Base-by-base conservation (phyloP, 92 coral and sea anemone species). In the Porites rus region DNA sequence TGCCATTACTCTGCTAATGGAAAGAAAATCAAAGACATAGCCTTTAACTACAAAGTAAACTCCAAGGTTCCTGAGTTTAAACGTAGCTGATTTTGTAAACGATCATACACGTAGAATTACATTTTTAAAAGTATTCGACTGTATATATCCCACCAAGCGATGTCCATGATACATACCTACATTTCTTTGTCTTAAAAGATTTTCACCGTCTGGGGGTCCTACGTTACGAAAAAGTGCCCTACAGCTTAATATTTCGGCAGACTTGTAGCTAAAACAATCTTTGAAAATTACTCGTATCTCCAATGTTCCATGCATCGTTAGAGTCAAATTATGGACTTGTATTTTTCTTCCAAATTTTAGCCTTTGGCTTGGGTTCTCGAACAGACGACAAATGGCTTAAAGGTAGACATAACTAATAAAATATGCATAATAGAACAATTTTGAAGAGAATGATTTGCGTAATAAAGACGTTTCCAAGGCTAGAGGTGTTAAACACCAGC, bases 401-500 rank as follows among this genome's bases (percentile, higher is more conserved):
- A 3, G n/a, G 4, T 65, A 63, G 83, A 78, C 83, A 65, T 20
- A 65, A 63, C 72, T 63, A 43, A 78, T 78, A n/a, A 78, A 63
- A 78, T 65, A 78, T 78, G 52, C 72, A 78, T 78, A 60, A 78
- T 61, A 46, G 46, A 5, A 65, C 51, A 12, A 10, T 78, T 38
- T 16, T 24, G 28, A 25, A 28, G 24, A 68, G 56, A 16, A 59
- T 25, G 68, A 76, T 78, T 78, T 21, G 43, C 60, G 43, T 63
- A 63, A 50, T 65, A 65, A 78, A 78, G 14, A 43, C 21, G 72
- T 38, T 31, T 50, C 58, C 58, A 78, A 63, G 71, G 43, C 54
- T 0, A 14, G 60, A 78, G 72, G 83, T 78, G 83, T 78, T 50
- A 78, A 59, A 28, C 20, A 78, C 72, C 83, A 78, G 83, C 61